Evolutionary conservation across 2,888 invertebrate species (phyloP).

Genomic region (Mesodorylaimus sp.): DNA sequence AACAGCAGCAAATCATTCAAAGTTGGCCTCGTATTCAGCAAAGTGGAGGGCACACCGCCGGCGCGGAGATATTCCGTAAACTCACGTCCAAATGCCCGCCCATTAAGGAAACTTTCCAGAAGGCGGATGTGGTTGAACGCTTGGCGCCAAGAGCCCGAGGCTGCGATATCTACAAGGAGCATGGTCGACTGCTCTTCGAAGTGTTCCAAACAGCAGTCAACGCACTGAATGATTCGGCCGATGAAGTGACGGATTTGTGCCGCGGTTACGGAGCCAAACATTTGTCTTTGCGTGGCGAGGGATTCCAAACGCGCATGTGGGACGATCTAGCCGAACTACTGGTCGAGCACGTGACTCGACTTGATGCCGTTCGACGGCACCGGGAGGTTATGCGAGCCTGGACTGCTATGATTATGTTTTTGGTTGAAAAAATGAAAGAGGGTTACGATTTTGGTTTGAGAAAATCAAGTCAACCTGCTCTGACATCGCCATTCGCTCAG

Average conservation of each 20-base stretch:
- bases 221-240: neutral
- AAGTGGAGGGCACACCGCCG: neutral
- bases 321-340: neutral
- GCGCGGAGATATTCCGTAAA: neutral
- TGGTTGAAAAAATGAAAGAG: neutral
- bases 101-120: neutral
- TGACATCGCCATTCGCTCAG: no score
- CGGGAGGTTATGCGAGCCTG: neutral
- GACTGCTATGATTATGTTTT: neutral
- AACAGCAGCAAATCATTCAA: neutral
- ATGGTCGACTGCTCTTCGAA: neutral
- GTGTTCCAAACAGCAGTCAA: neutral
- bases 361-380: neutral
- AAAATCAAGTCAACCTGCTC: no score
- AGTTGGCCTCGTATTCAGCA: slow-evolving; percentile 5
- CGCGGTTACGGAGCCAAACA: neutral
- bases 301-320: neutral
- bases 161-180: neutral
- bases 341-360: neutral
- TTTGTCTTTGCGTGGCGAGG: neutral
- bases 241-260: neutral
- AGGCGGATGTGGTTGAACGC: neutral
- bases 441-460: no score
- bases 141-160: neutral
- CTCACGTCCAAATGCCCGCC: neutral